Percentiles rank a stretch among this genome's conserved stretches.
Evolutionary conservation across 2,113 vertebrate genomes (phyloP).

Genomic region (Cheilinus undulatus): DNA sequence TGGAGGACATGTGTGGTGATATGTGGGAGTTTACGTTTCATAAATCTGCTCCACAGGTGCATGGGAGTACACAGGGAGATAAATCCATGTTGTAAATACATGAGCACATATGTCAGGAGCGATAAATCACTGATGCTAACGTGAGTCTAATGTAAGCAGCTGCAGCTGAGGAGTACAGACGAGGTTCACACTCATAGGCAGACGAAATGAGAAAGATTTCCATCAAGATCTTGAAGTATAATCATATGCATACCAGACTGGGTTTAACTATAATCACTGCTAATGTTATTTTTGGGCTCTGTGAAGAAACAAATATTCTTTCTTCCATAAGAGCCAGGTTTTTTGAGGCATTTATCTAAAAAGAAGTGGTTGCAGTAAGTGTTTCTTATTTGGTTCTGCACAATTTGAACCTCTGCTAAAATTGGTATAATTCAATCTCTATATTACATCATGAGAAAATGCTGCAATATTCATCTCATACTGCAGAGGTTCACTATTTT

Average conservation of each 20-base stretch:
- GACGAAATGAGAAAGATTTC: conserved; percentile 5
- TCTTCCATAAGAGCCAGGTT: too few species aligned
- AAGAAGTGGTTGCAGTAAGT: too few species aligned
- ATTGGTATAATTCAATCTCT: too few species aligned
- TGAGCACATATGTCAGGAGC: conserved; percentile 49
- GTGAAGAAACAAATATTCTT: neutral
- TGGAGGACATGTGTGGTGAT: conserved; percentile 36
- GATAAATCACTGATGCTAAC: conserved; percentile 55
- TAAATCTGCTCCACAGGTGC: conserved; percentile 66
- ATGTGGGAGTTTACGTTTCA: conserved; percentile 21
- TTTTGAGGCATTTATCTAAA: neutral
- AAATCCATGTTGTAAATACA: conserved; percentile 52
- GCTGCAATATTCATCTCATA: too few species aligned
- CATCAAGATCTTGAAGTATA: neutral
- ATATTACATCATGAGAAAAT: too few species aligned
- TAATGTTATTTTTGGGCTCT: conserved; percentile 1
- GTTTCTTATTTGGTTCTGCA: too few species aligned
- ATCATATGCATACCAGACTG: neutral
- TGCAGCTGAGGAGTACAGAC: conserved; percentile 13
- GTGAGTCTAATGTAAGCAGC: conserved; percentile 42
- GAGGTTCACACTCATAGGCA: neutral
- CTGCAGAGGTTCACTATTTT: too few species aligned
- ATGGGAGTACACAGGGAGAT: conserved; percentile 16
- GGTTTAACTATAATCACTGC: neutral
- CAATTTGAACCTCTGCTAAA: too few species aligned